Evolutionary conservation across 2,113 vertebrate species (phyloP).

Genomic region (Callocephalon fimbriatum): DNA sequence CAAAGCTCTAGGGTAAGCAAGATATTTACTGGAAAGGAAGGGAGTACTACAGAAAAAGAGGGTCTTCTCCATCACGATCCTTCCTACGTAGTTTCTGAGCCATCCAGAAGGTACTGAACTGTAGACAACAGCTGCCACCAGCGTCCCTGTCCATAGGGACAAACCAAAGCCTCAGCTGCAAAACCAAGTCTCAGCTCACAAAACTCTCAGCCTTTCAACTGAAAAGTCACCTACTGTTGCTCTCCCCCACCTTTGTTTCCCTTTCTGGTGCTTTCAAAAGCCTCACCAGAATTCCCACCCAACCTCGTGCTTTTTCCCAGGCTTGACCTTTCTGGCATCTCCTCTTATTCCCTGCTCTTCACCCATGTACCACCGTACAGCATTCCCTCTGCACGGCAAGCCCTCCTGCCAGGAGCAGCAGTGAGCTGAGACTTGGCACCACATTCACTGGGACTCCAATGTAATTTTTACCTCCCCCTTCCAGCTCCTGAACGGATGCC

Average conservation of each 20-base stretch:
- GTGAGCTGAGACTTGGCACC: conserved; percentile 5
- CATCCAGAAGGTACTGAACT: not conserved
- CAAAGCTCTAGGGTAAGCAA: not conserved
- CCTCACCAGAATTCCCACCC: not conserved
- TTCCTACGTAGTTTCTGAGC: not conserved
- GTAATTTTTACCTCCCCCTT: not conserved
- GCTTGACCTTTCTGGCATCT: not conserved
- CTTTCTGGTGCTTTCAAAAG: not conserved
- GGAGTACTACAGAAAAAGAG: not conserved
- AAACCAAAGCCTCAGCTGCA: not conserved
- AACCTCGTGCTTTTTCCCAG: not conserved
- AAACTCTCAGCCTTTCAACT: not conserved
- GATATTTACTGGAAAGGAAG: not conserved
- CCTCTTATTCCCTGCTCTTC: not conserved
- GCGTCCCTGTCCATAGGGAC: fast-evolving
- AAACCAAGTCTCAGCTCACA: not conserved
- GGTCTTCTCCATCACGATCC: not conserved
- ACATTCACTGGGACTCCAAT: not conserved
- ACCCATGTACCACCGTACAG: not conserved
- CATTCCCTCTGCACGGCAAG: not conserved
- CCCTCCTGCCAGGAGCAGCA: not conserved
- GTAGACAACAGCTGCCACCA: not conserved
- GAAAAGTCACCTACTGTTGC: not conserved
- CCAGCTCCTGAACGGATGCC: not conserved
- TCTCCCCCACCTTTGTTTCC: not conserved